A percentile compares a stretch with the other conserved stretches of the same genome.
phyloP scores from a whole-genome alignment of 2,888 invertebrate species.

The Orthonychiurus folsomi region DNA sequence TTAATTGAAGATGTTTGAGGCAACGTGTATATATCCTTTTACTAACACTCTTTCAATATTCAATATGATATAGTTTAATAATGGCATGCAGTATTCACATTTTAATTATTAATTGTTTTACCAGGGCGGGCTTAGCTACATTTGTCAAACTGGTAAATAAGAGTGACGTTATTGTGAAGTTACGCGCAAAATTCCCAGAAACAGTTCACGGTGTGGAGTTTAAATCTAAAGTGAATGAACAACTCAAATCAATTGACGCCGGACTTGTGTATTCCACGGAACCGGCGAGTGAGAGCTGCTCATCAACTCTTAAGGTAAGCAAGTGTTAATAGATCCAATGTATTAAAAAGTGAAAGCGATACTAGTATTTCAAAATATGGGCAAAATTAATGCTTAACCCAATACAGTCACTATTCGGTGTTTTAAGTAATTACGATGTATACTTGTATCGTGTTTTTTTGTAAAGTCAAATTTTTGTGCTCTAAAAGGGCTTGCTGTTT shows the following conservation, averaged over 20 bases:
- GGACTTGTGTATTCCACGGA: slow-evolving; percentile 13
- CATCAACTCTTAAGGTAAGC: slow-evolving; percentile 17
- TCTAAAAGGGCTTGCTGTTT: no score
- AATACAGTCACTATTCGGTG: neutral
- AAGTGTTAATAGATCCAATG: no score
- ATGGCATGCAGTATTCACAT: no score
- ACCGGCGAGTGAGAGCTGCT: slow-evolving; percentile 8
- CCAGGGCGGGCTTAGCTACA: slow-evolving; percentile 18
- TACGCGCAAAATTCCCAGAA: slow-evolving; percentile 13
- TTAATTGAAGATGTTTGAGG: no score
- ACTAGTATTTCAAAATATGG: no score
- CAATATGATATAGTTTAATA: no score
- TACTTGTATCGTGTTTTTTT: slow-evolving; percentile 1
- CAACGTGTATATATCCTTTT: no score
- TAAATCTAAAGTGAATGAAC: slow-evolving; percentile 17
- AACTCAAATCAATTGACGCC: slow-evolving; percentile 11
- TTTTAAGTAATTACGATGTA: neutral
- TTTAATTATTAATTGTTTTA: no score
- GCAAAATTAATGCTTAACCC: no score
- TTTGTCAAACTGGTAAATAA: slow-evolving; percentile 11
- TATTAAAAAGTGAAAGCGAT: no score
- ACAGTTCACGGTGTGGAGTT: slow-evolving; percentile 10
- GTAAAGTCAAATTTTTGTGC: no score
- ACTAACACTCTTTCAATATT: no score
- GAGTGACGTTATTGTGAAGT: slow-evolving; percentile 12